phyloP scores from a whole-genome alignment of 2,888 invertebrate genomes.

The Mycogona germanica region DNA sequence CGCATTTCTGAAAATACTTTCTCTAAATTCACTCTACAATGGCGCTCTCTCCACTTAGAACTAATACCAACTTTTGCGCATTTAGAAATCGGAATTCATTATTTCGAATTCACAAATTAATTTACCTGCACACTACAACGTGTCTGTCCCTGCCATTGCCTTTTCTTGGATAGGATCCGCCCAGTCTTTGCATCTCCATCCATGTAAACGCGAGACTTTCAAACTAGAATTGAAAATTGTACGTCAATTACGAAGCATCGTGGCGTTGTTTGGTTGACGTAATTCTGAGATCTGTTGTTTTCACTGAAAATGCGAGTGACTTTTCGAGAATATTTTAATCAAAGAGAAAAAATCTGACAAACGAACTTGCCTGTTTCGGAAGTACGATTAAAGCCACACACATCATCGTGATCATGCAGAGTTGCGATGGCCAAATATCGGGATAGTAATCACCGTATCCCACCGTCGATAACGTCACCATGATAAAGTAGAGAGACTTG shows the following conservation, averaged over 20 bases:
- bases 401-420: slow-evolving; percentile 39
- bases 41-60: too few species aligned
- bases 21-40: too few species aligned
- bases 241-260: not conserved
- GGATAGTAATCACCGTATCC: slow-evolving; percentile 38
- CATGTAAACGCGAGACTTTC: slow-evolving; percentile 39
- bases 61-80: too few species aligned
- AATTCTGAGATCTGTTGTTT: not conserved
- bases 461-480: slow-evolving; percentile 41
- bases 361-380: slow-evolving; percentile 35
- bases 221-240: slow-evolving; percentile 28
- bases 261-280: not conserved
- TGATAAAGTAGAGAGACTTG: slow-evolving; percentile 38
- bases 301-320: not conserved
- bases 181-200: slow-evolving; percentile 39
- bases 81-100: too few species aligned
- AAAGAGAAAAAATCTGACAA: not conserved
- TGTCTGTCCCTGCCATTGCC: slow-evolving; percentile 38
- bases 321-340: not conserved
- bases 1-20: too few species aligned
- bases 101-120: too few species aligned
- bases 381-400: slow-evolving; percentile 36
- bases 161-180: slow-evolving; percentile 38
- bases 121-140: slow-evolving; percentile 39
- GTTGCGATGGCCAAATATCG: slow-evolving; percentile 39